A percentile compares a stretch with the other conserved stretches of the same genome.
Evolutionary conservation across 2,797 vertebrate species (phyloP).

Genomic region (Gallirallus australis): DNA sequence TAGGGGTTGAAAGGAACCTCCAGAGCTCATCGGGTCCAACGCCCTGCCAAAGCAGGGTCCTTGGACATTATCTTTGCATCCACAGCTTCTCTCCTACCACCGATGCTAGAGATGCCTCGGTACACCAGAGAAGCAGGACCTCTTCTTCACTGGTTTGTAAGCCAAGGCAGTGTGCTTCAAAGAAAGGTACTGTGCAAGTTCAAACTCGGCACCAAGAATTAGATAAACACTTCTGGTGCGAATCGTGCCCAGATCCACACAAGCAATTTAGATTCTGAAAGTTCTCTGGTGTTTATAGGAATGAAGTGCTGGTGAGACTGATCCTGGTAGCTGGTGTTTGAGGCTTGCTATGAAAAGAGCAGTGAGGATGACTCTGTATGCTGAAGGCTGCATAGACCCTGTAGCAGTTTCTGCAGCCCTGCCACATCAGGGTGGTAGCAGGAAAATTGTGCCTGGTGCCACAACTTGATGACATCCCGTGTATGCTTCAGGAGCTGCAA

Average conservation of each 20-base stretch:
- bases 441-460: neutral
- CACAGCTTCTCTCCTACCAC: neutral
- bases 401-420: neutral
- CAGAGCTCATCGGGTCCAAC: no score
- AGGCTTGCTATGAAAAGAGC: neutral
- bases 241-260: neutral
- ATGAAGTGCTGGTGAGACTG: fast-evolving
- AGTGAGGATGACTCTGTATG: neutral
- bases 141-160: neutral
- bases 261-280: neutral
- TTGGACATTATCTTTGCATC: neutral
- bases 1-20: no score
- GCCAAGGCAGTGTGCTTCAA: neutral
- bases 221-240: neutral
- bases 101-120: fast-evolving
- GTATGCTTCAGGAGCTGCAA: neutral
- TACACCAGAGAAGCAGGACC: neutral
- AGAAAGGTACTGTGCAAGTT: neutral
- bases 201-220: neutral
- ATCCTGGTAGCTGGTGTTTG: neutral
- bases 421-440: no score
- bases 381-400: neutral
- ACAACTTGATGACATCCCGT: neutral
- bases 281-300: neutral
- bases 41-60: no score